Evolutionary conservation across 2,888 invertebrate species (phyloP).

Genomic region (Nymphalis polychloros): DNA sequence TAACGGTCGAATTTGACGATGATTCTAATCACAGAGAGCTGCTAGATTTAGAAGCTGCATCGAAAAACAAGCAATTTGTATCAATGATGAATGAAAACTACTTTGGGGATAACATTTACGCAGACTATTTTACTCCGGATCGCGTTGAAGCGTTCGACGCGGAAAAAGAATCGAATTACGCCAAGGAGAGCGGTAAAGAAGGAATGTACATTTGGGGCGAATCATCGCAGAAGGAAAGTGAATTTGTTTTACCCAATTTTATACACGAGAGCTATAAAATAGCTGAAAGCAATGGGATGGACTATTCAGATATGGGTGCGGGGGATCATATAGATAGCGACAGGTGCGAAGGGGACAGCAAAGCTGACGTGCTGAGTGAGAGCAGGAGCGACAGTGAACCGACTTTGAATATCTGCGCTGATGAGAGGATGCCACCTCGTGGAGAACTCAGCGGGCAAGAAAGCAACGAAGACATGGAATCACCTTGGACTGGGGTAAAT

Average conservation of each 20-base stretch:
- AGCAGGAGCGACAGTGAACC: constrained; percentile 62
- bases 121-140: constrained; percentile 74
- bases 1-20: constrained; percentile 66
- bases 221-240: constrained; percentile 66
- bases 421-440: constrained; percentile 93
- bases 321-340: constrained; percentile 48
- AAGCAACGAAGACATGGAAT: constrained; percentile 90
- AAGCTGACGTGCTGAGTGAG: constrained; percentile 68
- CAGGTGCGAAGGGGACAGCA: constrained; percentile 61
- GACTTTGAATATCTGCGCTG: constrained; percentile 88
- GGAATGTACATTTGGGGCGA: constrained; percentile 70
- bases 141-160: constrained; percentile 68
- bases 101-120: constrained; percentile 76
- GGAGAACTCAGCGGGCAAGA: constrained; percentile 94
- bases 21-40: constrained; percentile 70
- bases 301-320: constrained; percentile 59
- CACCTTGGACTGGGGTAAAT: constrained; percentile 87
- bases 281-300: constrained; percentile 61
- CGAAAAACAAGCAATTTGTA: constrained; percentile 74
- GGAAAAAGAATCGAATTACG: constrained; percentile 54
- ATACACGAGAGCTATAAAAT: constrained; percentile 76
- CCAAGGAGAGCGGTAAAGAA: constrained; percentile 60
- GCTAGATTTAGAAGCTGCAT: constrained; percentile 66
- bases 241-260: constrained; percentile 74
- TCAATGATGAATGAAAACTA: constrained; percentile 77